A percentile compares a stretch with the other conserved stretches of the same genome.
Conservation (phyloP, 2,113 vertebrate species). For the Connochaetes taurinus region DNA sequence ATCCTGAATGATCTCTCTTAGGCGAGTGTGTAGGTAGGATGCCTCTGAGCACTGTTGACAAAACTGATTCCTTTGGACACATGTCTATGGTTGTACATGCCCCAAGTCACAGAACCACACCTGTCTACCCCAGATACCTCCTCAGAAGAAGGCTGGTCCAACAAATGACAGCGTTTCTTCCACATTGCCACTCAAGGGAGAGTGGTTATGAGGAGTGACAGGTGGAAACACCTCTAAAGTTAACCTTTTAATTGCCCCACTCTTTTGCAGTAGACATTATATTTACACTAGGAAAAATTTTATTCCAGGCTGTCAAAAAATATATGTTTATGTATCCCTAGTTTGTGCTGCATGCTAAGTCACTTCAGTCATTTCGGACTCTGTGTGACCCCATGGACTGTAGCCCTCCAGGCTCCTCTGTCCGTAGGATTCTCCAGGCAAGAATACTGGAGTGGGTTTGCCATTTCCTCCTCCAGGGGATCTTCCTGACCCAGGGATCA, state of each 20-base stretch:
- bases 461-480: not conserved
- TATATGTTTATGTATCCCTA: not conserved
- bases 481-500: not conserved
- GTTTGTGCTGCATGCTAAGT: not conserved
- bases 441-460: not conserved
- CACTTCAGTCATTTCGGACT: not conserved
- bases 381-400: not conserved
- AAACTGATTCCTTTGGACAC: not conserved
- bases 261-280: not conserved
- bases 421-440: not conserved
- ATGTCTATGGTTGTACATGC: not conserved
- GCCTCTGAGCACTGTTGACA: not conserved
- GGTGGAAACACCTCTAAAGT: not conserved
- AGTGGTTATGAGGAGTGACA: not conserved
- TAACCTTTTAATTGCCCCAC: constrained; percentile 33
- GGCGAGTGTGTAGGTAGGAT: not conserved
- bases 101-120: not conserved
- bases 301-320: not conserved
- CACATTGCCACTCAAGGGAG: not conserved
- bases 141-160: not conserved
- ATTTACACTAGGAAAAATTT: constrained; percentile 17
- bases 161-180: not conserved
- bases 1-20: not conserved
- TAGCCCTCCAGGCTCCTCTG: not conserved
- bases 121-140: not conserved